Evolutionary conservation across 2,888 invertebrate species (phyloP), one percentile per base, ranked within the genome.

Genomic region (Idaea dimidiata): DNA sequence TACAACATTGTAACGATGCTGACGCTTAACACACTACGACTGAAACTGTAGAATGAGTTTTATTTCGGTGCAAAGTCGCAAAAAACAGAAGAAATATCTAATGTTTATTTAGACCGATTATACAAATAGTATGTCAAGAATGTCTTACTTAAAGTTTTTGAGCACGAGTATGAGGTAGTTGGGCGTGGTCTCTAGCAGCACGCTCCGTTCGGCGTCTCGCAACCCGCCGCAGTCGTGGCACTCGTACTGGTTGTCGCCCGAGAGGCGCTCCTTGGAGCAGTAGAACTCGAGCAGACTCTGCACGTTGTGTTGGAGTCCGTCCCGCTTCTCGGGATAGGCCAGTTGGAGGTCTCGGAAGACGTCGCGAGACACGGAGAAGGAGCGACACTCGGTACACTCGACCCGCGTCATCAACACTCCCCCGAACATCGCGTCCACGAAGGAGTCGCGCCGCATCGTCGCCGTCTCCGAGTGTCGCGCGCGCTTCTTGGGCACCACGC

Each of bases 321-420:
- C 84, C 0, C 84, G 79, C 59, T 84, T 91, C 32, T 95, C 94
- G 0, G 96, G 96, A 84, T 96, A 96, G 0, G 96, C 95, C 0
- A 97, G 88, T 72, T 96, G 96, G 16, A 98, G 87, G 73, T 97
- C 97, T 6, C 96, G 94, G 87, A 97, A 97, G 60, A 94, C 94
- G 81, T 97, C 97, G 0, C 94, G 94, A 24, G 95, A 95, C 62
- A 95, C 93, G 0, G 97, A 97, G 62, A 95, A 94, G 6, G 94
- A 94, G 62, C 94, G 92, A 80, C 97, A 98, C 60, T 93, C 94
- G 16, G 94, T 92, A 81, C 97, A 98, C 72, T 94, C 94, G 43
- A 96, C 95, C 0, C 95, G 95, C 0, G 96, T 96, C 7, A 95
- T 93, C 32, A 96, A 88, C 62, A 95, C 95, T 0, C 97, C 97